Evolutionary conservation across 2,797 vertebrate genomes (phyloP).

Genomic region (Miichthys miiuy): DNA sequence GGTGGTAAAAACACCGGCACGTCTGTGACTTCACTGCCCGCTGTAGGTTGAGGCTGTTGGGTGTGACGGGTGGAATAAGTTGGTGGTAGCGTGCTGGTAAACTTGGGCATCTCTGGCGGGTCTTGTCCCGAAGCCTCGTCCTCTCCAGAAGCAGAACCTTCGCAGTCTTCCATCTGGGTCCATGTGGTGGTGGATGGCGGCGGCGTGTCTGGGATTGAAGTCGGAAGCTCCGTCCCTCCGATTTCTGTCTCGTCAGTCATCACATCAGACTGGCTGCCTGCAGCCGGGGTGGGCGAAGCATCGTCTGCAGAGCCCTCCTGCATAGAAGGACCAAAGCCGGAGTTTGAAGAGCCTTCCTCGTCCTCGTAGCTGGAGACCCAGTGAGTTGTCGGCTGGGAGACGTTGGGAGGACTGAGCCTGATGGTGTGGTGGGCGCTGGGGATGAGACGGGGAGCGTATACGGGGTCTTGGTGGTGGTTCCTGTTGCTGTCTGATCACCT

Average conservation of each 20-base stretch:
- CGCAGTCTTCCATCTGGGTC: slow-evolving; percentile 49
- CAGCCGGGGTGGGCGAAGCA: slow-evolving; percentile 36
- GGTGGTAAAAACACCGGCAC: slow-evolving; percentile 11
- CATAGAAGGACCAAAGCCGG: neutral
- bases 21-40: neutral
- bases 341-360: slow-evolving; percentile 51
- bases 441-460: neutral
- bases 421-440: neutral
- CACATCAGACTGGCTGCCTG: slow-evolving; percentile 3
- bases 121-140: slow-evolving; percentile 77
- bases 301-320: slow-evolving; percentile 81
- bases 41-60: slow-evolving; percentile 12
- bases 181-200: neutral
- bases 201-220: slow-evolving; percentile 21
- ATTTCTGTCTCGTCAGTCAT: slow-evolving; percentile 80
- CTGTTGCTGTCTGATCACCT: slow-evolving; percentile 9
- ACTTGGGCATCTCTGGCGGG: slow-evolving; percentile 25
- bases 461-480: slow-evolving; percentile 6
- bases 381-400: neutral
- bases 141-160: slow-evolving; percentile 77
- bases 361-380: slow-evolving; percentile 15
- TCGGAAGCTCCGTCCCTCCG: slow-evolving; percentile 67
- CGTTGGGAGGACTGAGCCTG: neutral
- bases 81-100: neutral
- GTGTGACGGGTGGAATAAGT: slow-evolving; percentile 9